phyloP scores from a whole-genome alignment of 53 echinoderm and acorn worm species.

The Holothuria leucospilota region DNA sequence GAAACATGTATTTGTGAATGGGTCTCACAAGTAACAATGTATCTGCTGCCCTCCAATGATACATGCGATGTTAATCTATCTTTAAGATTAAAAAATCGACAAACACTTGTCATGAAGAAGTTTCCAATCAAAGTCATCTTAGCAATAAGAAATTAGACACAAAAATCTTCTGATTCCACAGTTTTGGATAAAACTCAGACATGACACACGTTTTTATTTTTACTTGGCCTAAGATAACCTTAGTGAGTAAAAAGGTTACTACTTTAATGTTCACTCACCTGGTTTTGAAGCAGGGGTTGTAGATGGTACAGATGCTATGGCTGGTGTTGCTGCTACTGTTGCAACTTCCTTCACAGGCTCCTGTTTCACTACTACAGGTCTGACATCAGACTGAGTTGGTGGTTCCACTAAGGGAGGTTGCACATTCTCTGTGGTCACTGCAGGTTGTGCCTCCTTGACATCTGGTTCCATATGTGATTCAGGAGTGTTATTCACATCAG shows the following conservation, averaged over 20 bases:
- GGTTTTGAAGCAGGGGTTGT: neutral
- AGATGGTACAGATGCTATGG: constrained; percentile 12
- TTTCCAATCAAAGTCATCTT: too few relatives aligned
- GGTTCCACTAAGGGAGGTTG: neutral
- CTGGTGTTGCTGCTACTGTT: neutral
- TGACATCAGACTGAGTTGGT: neutral
- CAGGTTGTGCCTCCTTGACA: neutral
- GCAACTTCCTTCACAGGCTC: constrained; percentile 1
- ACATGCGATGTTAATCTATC: too few relatives aligned
- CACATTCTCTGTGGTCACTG: too few relatives aligned
- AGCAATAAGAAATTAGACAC: too few relatives aligned
- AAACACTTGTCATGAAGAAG: too few relatives aligned
- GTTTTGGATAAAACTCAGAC: neutral
- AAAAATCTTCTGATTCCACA: too few relatives aligned
- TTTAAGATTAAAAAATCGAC: too few relatives aligned
- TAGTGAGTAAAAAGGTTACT: neutral
- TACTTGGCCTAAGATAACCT: neutral
- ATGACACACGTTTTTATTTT: neutral
- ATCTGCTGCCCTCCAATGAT: too few relatives aligned
- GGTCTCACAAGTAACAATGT: too few relatives aligned
- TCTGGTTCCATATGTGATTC: neutral
- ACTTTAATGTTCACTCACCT: neutral
- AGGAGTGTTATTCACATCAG: neutral
- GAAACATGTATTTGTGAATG: too few relatives aligned
- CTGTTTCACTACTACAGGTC: neutral